Evolutionary conservation across 1,140 invertebrate genomes (phyloP).

Genomic region (Diprion similis): DNA sequence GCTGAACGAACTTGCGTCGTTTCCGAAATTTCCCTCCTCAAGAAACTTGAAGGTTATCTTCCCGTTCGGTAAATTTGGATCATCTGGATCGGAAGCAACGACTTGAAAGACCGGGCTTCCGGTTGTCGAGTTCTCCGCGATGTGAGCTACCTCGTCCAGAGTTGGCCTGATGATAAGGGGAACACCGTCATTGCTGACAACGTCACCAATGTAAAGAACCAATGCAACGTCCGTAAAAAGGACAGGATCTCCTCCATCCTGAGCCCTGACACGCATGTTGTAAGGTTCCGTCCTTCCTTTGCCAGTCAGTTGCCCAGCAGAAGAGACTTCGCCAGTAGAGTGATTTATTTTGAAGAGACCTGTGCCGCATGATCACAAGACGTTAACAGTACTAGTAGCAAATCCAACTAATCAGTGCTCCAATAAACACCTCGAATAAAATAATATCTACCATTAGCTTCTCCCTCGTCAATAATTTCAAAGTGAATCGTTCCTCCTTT

Average conservation of each 20-base stretch:
- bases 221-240: conserved; percentile 71
- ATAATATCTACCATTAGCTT: conserved; percentile 66
- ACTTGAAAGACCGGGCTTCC: conserved; percentile 81
- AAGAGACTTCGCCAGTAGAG: conserved; percentile 73
- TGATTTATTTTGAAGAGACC: conserved; percentile 73
- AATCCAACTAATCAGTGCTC: conserved; percentile 28
- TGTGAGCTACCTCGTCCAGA: conserved; percentile 72
- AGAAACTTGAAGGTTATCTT: conserved; percentile 77
- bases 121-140: conserved; percentile 79
- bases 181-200: conserved; percentile 84
- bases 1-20: conserved; percentile 70
- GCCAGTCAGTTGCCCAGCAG: conserved; percentile 71
- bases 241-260: conserved; percentile 73
- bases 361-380: conserved; percentile 31
- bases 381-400: conserved; percentile 26
- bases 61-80: conserved; percentile 76
- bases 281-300: conserved; percentile 81
- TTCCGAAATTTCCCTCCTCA: conserved; percentile 67
- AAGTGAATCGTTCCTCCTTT: conserved; percentile 71
- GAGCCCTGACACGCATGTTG: conserved; percentile 70
- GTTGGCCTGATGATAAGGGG: conserved; percentile 77
- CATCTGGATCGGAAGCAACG: conserved; percentile 79
- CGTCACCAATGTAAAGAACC: conserved; percentile 78
- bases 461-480: conserved; percentile 75
- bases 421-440: conserved; percentile 14